phyloP scores from a whole-genome alignment of 2,888 invertebrate species.

The Masnerella sp. region DNA sequence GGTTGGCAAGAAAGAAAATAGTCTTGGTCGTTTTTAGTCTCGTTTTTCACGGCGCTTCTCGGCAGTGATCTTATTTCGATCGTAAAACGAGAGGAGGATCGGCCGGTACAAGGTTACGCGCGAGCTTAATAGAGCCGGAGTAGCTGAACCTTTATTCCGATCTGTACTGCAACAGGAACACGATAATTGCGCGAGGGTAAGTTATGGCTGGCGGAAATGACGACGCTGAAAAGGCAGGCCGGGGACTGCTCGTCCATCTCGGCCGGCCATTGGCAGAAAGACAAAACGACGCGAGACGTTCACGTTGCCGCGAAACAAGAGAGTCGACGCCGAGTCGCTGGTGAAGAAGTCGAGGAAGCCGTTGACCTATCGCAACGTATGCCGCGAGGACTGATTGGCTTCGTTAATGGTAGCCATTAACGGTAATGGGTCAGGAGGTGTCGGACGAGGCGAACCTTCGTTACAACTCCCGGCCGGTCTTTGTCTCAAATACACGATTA shows the following conservation, averaged over 20 bases:
- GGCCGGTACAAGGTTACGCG: slow-evolving; percentile 56
- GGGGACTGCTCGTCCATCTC: slow-evolving; percentile 45
- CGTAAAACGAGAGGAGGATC: slow-evolving; percentile 52
- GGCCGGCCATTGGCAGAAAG: no score
- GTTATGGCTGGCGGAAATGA: slow-evolving; percentile 66
- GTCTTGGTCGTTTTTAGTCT: slow-evolving; percentile 39
- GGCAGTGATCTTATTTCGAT: slow-evolving; percentile 54
- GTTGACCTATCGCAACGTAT: slow-evolving; percentile 60
- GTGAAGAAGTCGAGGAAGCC: slow-evolving; percentile 59
- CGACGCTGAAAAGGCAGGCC: slow-evolving; percentile 63
- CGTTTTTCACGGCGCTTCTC: slow-evolving; percentile 48
- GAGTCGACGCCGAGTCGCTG: slow-evolving; percentile 46
- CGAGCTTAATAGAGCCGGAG: slow-evolving; percentile 56
- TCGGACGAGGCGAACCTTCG: slow-evolving; percentile 48
- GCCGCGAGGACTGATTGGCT: slow-evolving; percentile 61
- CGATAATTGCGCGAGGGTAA: slow-evolving; percentile 65
- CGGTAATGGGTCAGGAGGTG: slow-evolving; percentile 63
- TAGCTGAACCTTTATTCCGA: slow-evolving; percentile 59
- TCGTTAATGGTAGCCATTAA: slow-evolving; percentile 63
- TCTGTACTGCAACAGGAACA: slow-evolving; percentile 62
- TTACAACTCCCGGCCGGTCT: slow-evolving; percentile 52
- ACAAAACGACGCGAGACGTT: slow-evolving; percentile 55
- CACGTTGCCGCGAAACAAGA: slow-evolving; percentile 59
- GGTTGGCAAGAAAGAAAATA: slow-evolving; percentile 25
- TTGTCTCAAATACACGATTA: slow-evolving; percentile 51